Percentiles rank a stretch among this genome's conserved stretches.
These are phyloP conservation scores for Seriola quinqueradiata DNA, from an alignment of 2,113 vertebrate genomes.

Conservation along the genomic window DNA sequence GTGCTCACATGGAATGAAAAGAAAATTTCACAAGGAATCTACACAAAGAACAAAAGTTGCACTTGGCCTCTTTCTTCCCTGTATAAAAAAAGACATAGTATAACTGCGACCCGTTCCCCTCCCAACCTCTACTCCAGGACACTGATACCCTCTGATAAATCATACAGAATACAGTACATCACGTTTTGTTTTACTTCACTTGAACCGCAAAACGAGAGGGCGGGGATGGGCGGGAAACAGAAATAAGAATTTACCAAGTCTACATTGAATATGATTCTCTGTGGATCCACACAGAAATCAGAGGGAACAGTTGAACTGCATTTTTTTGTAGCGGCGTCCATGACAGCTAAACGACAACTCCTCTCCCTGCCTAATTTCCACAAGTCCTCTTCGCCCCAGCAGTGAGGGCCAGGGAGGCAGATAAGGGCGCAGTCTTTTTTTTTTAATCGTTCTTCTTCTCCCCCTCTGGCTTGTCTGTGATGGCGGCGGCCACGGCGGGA, in stretches of 20 bases:
- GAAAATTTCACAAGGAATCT: constrained; percentile 78
- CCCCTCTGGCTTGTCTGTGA: constrained; percentile 88
- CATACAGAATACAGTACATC: constrained; percentile 87
- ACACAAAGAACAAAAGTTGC: constrained; percentile 74
- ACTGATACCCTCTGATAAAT: constrained; percentile 79
- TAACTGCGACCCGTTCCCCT: constrained; percentile 65
- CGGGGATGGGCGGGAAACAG: constrained; percentile 68
- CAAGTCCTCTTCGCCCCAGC: constrained; percentile 72
- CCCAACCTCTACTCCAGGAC: constrained; percentile 64
- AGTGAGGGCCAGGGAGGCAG: constrained; percentile 46
- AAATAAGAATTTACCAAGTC: constrained; percentile 80
- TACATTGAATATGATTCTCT: constrained; percentile 82
- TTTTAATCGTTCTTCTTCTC: constrained; percentile 95
- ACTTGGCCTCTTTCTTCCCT: constrained; percentile 70
- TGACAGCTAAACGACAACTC: constrained; percentile 75
- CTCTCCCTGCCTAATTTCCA: constrained; percentile 70
- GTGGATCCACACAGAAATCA: constrained; percentile 79
- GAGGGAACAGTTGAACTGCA: constrained; percentile 79
- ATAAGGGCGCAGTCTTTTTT: constrained; percentile 29
- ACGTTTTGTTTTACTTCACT: constrained; percentile 88
- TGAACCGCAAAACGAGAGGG: constrained; percentile 83
- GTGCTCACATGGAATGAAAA: constrained; percentile 85
- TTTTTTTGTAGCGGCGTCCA: constrained; percentile 74
- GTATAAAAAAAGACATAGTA: constrained; percentile 61
- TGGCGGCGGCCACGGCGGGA: constrained; percentile 43